Conservation (phyloP, 2,113 vertebrate genomes). For the Chlamydotis undulata region DNA sequence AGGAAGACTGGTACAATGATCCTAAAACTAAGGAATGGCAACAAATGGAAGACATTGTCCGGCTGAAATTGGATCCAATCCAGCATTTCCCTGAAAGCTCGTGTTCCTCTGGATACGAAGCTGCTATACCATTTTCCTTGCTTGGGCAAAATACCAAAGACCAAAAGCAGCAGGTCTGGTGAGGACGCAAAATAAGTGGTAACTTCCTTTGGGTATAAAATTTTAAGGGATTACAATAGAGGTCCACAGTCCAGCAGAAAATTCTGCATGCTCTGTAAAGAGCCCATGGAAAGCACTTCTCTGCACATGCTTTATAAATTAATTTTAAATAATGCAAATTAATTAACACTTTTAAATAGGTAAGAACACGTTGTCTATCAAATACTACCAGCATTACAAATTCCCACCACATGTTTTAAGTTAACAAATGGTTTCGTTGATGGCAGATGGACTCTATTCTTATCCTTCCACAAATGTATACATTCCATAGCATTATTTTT, state of each 20-base stretch:
- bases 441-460: background rate
- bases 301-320: background rate
- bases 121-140: background rate
- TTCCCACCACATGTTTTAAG: background rate
- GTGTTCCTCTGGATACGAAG: background rate
- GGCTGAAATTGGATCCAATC: background rate
- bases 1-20: accelerated
- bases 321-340: background rate
- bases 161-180: background rate
- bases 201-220: background rate
- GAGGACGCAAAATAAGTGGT: background rate
- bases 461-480: background rate
- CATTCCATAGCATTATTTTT: background rate
- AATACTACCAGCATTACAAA: background rate
- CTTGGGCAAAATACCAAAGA: background rate
- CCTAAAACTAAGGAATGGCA: background rate
- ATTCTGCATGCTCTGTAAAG: background rate
- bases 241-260: background rate
- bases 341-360: background rate
- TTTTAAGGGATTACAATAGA: background rate
- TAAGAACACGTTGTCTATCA: background rate
- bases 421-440: background rate
- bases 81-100: background rate
- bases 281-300: background rate
- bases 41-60: background rate